Evolutionary conservation across 2,113 vertebrate species (phyloP).

Genomic region (Ia io): DNA sequence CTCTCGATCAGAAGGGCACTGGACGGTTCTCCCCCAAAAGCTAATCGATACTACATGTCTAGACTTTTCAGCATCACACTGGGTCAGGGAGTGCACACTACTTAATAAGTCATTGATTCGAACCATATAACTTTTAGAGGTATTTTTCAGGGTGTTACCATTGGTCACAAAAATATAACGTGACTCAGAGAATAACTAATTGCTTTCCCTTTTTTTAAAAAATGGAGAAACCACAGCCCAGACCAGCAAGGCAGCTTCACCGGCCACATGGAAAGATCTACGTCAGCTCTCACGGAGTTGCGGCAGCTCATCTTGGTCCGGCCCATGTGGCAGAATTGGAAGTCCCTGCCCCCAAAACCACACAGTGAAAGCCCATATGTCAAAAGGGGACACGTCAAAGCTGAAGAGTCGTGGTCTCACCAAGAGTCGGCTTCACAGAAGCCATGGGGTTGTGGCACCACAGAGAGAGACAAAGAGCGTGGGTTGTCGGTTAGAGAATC

Average conservation of each 20-base stretch:
- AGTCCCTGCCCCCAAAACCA: neutral
- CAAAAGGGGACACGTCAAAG: too few relatives aligned
- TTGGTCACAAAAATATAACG: neutral
- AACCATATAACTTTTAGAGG: neutral
- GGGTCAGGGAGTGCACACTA: too few relatives aligned
- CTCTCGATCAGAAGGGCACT: neutral
- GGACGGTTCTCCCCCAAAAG: neutral
- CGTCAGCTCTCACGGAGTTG: neutral
- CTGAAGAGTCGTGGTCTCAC: too few relatives aligned
- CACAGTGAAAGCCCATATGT: accelerated
- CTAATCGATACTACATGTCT: neutral
- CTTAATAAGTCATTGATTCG: neutral
- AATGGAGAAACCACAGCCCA: constrained; percentile 30
- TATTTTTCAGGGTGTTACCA: neutral
- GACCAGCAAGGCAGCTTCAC: neutral
- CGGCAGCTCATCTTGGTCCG: neutral
- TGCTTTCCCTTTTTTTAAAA: constrained; percentile 11
- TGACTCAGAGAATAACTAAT: neutral
- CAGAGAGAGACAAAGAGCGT: neutral
- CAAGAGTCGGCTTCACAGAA: neutral
- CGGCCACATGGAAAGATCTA: neutral
- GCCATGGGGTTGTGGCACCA: neutral
- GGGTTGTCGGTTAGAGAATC: neutral
- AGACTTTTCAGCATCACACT: neutral
- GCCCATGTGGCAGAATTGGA: neutral